Conservation (phyloP, 2,888 invertebrate genomes). For the Coecobrya sp. region DNA sequence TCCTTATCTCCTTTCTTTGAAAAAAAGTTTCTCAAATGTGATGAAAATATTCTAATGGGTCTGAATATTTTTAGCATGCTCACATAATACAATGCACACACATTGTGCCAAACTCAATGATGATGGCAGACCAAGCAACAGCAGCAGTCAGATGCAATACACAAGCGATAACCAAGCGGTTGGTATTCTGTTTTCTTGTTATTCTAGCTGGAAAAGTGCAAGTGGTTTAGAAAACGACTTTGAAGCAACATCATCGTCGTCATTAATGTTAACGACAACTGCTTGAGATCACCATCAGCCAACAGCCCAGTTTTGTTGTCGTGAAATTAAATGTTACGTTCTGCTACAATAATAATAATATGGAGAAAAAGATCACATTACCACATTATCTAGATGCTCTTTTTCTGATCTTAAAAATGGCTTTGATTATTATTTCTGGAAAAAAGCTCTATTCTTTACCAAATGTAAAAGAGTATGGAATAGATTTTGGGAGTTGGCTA, state of each 20-base stretch:
- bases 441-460: not conserved
- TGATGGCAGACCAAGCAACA: not conserved
- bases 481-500: not conserved
- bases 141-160: conserved; percentile 47
- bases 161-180: conserved; percentile 39
- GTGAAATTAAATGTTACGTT: conserved; percentile 60
- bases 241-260: conserved; percentile 64
- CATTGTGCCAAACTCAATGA: conserved; percentile 27
- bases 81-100: not conserved
- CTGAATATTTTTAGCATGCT: not conserved
- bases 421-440: conserved; percentile 69
- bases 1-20: conserved; percentile 48
- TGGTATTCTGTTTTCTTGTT: conserved; percentile 7
- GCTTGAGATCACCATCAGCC: conserved; percentile 66
- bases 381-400: conserved; percentile 73
- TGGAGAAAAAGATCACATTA: conserved; percentile 72
- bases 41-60: conserved; percentile 31
- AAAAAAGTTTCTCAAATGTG: conserved; percentile 22
- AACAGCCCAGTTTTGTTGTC: conserved; percentile 48
- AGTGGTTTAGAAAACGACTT: conserved; percentile 78
- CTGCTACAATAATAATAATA: conserved; percentile 38
- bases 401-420: conserved; percentile 64
- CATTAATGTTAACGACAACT: conserved; percentile 79
- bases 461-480: not conserved
- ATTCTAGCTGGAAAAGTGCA: conserved; percentile 63